Percentiles rank a stretch among this genome's conserved stretches.
Evolutionary conservation across 2,113 vertebrate genomes (phyloP).

Genomic region (Carassius auratus): DNA sequence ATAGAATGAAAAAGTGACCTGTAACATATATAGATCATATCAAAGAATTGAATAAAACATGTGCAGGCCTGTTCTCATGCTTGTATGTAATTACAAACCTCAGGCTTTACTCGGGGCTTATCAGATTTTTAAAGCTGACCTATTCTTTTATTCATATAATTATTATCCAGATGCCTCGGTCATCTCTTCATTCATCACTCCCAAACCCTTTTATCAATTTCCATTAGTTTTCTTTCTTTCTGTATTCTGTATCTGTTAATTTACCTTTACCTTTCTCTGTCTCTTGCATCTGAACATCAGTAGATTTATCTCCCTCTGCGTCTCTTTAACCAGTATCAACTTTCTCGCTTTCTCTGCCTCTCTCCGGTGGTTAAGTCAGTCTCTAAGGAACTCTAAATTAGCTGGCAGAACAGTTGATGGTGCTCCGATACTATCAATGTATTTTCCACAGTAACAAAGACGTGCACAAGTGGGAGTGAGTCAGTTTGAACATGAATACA

Average conservation of each 20-base stretch:
- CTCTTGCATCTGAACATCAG: neutral
- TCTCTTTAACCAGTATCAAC: neutral
- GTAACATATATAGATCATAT: neutral
- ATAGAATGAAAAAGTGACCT: neutral
- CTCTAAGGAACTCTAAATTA: conserved; percentile 32
- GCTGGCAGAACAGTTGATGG: conserved; percentile 15
- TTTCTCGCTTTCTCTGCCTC: conserved; percentile 8
- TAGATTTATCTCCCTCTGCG: neutral
- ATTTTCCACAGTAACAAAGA: conserved; percentile 50
- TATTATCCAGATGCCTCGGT: conserved; percentile 19
- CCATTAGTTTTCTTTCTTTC: neutral
- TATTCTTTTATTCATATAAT: conserved; percentile 36
- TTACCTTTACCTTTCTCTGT: neutral
- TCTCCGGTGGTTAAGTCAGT: neutral
- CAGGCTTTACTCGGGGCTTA: neutral
- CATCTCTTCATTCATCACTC: neutral
- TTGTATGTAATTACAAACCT: conserved; percentile 18
- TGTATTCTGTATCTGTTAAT: neutral
- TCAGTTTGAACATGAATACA: neutral
- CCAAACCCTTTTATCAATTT: neutral
- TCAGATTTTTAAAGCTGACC: conserved; percentile 8
- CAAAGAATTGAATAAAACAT: conserved; percentile 11
- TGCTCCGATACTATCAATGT: neutral
- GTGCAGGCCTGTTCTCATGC: neutral
- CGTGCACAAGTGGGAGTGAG: conserved; percentile 7